phyloP scores from a whole-genome alignment of 2,888 invertebrate species.

The Macroteleia sp. region DNA sequence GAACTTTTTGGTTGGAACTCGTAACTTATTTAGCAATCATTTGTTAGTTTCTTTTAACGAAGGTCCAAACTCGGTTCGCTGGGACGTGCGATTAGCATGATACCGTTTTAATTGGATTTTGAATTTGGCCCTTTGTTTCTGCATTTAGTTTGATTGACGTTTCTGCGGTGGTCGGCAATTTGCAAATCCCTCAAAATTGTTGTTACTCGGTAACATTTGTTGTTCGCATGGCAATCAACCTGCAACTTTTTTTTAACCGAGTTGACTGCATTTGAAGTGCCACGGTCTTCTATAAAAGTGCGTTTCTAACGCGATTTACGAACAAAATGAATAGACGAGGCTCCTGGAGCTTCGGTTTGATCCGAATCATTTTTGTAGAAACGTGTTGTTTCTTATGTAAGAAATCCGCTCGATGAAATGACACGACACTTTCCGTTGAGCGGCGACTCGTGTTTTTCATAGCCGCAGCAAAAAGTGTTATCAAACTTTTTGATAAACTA shows the following conservation, averaged over 20 bases:
- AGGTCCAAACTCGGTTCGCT: conserved; percentile 21
- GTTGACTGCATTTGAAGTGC: conserved; percentile 38
- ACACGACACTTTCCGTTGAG: conserved; percentile 10
- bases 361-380: conserved; percentile 8
- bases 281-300: conserved; percentile 50
- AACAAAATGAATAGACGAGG: conserved; percentile 22
- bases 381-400: conserved; percentile 28
- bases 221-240: conserved; percentile 34
- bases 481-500: conserved; percentile 4
- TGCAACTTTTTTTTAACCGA: conserved; percentile 7
- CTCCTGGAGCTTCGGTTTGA: conserved; percentile 23
- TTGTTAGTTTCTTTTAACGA: conserved; percentile 5
- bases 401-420: conserved; percentile 13
- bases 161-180: conserved; percentile 18
- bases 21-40: no score
- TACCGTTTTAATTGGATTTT: conserved; percentile 53
- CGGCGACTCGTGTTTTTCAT: no score
- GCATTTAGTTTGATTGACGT: conserved; percentile 34
- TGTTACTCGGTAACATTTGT: conserved; percentile 21
- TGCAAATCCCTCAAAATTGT: conserved; percentile 30
- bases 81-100: conserved; percentile 38
- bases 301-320: conserved; percentile 28
- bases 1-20: conserved; percentile 1
- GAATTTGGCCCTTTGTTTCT: conserved; percentile 35
- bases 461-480: not conserved